Percentiles rank a stretch among this genome's conserved stretches.
phyloP scores from a whole-genome alignment of 2,888 invertebrate species.

The Drosophila atripex region DNA sequence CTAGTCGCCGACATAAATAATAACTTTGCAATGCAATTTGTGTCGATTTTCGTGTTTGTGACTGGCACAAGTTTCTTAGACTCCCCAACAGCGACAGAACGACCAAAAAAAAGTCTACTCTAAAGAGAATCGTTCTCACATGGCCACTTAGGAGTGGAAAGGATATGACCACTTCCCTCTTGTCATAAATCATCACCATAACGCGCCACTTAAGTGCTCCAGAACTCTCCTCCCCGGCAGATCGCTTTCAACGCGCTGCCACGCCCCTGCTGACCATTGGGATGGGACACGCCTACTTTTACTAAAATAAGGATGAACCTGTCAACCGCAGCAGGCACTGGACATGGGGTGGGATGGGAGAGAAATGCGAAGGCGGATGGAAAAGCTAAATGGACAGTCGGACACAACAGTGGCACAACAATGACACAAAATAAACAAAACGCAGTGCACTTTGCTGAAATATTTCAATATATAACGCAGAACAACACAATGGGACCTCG shows the following conservation, averaged over 20 bases:
- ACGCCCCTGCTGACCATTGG: constrained; percentile 54
- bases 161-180: constrained; percentile 42
- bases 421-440: constrained; percentile 40
- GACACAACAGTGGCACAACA: constrained; percentile 35
- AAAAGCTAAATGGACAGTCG: constrained; percentile 42
- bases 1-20: constrained; percentile 66
- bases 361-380: not conserved
- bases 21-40: constrained; percentile 77
- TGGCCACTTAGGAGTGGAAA: constrained; percentile 52
- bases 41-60: constrained; percentile 62
- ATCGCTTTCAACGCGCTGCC: constrained; percentile 19
- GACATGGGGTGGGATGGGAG: not conserved
- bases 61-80: constrained; percentile 20
- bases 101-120: not conserved
- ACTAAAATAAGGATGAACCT: constrained; percentile 35
- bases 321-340: constrained; percentile 31
- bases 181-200: constrained; percentile 77
- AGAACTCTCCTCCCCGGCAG: constrained; percentile 65
- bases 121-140: constrained; percentile 9
- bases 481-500: constrained; percentile 31
- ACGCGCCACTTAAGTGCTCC: constrained; percentile 75
- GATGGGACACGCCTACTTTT: constrained; percentile 32
- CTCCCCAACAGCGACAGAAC: constrained; percentile 50
- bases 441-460: constrained; percentile 27
- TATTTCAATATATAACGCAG: constrained; percentile 22